A percentile compares a stretch with the other conserved stretches of the same genome.
phyloP scores from a whole-genome alignment of 2,888 invertebrate species.

The Eucera pruinosa region DNA sequence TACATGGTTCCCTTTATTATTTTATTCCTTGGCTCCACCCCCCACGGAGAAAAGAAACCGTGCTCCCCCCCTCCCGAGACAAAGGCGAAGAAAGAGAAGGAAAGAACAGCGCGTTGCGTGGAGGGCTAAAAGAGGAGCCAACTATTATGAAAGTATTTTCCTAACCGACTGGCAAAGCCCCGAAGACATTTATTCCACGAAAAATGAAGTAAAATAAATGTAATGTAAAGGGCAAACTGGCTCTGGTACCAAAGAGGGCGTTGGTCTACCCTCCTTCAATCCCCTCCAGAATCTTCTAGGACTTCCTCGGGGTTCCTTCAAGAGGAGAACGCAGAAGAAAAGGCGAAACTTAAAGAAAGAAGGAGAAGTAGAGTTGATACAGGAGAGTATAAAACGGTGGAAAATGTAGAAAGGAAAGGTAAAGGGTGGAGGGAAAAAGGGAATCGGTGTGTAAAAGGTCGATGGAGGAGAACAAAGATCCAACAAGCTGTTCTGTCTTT shows the following conservation, averaged over 20 bases:
- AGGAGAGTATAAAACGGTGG: neutral
- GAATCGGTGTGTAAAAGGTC: conserved; percentile 36
- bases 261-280: conserved; percentile 24
- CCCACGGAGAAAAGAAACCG: conserved; percentile 34
- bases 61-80: conserved; percentile 23
- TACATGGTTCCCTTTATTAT: conserved; percentile 58
- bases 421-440: conserved; percentile 27
- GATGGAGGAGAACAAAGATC: conserved; percentile 45
- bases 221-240: conserved; percentile 72
- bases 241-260: conserved; percentile 53
- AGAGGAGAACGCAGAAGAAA: neutral
- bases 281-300: conserved; percentile 31
- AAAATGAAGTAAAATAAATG: conserved; percentile 76
- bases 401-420: conserved; percentile 3
- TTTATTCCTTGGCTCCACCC: conserved; percentile 57
- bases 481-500: conserved; percentile 70
- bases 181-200: conserved; percentile 74
- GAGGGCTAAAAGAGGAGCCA: conserved; percentile 39
- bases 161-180: conserved; percentile 74
- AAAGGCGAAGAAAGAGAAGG: conserved; percentile 8
- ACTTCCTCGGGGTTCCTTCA: conserved; percentile 38
- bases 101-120: neutral
- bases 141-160: conserved; percentile 76
- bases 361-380: conserved; percentile 34
- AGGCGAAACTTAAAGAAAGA: neutral